Evolutionary conservation across 2,797 vertebrate genomes (phyloP).

Genomic region (Rousettus madagascariensis): DNA sequence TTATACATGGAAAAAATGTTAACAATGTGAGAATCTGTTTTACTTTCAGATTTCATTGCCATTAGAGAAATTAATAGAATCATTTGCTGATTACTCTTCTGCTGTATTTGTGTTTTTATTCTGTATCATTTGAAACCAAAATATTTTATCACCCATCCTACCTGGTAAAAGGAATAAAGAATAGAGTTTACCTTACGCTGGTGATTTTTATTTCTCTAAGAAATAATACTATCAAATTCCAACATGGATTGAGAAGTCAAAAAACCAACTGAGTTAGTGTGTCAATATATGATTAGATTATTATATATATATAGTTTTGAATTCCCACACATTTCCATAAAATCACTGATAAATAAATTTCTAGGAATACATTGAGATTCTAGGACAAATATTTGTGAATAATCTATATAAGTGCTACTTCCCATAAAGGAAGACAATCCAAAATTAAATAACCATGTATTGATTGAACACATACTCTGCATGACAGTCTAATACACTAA

Average conservation of each 20-base stretch:
- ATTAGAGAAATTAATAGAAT: slow-evolving; percentile 23
- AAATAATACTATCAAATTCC: slow-evolving; percentile 4
- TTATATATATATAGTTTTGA: not conserved
- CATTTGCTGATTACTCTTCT: not conserved
- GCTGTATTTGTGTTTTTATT: not conserved
- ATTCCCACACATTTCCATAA: slow-evolving; percentile 13
- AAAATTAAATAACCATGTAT: slow-evolving; percentile 39
- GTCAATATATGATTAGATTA: not conserved
- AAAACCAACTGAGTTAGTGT: not conserved
- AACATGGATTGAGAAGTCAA: not conserved
- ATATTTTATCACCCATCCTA: not conserved
- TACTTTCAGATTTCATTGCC: not conserved
- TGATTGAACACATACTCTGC: not conserved
- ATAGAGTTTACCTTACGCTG: not conserved
- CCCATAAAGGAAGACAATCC: not conserved
- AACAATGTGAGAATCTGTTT: slow-evolving; percentile 28
- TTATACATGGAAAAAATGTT: slow-evolving; percentile 5
- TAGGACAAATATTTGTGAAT: not conserved
- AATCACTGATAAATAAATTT: slow-evolving; percentile 16
- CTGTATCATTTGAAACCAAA: slow-evolving; percentile 49
- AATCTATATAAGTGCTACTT: slow-evolving; percentile 8
- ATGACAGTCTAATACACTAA: not conserved
- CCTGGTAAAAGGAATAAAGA: not conserved
- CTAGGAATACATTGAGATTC: not conserved
- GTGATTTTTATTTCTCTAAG: slow-evolving; percentile 3